phyloP scores from a whole-genome alignment of 2,888 invertebrate genomes.

The Nasonia oneida region DNA sequence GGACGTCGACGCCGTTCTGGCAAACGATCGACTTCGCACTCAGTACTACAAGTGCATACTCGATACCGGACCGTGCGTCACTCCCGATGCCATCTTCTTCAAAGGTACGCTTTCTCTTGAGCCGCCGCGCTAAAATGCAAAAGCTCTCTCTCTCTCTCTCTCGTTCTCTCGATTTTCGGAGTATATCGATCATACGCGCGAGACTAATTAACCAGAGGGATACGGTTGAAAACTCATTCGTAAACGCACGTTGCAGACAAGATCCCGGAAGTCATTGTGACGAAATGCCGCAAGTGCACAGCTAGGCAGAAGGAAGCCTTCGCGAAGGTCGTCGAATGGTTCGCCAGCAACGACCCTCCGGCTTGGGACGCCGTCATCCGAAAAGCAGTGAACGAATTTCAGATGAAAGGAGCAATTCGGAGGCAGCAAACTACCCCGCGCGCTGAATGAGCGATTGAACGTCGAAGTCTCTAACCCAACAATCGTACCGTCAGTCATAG shows the following conservation, averaged over 20 bases:
- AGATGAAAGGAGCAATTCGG: neutral
- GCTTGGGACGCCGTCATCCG: conserved; percentile 65
- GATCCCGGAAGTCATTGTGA: conserved; percentile 69
- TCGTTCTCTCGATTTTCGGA: too few relatives aligned
- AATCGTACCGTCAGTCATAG: neutral
- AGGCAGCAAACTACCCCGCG: neutral
- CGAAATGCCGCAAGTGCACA: conserved; percentile 70
- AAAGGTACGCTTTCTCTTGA: conserved; percentile 65
- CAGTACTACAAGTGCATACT: conserved; percentile 72
- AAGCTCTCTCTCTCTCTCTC: too few relatives aligned
- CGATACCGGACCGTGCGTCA: conserved; percentile 68
- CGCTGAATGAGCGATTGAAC: neutral
- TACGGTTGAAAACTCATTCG: too few relatives aligned
- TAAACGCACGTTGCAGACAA: conserved; percentile 58
- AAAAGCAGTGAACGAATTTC: conserved; percentile 49
- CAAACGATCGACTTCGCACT: conserved; percentile 68
- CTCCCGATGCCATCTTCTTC: conserved; percentile 68
- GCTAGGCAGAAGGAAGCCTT: conserved; percentile 67
- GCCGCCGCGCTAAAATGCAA: neutral
- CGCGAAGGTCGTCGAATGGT: conserved; percentile 67
- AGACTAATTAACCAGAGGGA: too few relatives aligned
- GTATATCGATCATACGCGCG: too few relatives aligned
- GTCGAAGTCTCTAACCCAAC: neutral
- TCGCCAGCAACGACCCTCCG: conserved; percentile 66
- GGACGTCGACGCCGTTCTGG: conserved; percentile 70